A percentile compares a stretch with the other conserved stretches of the same genome.
These are phyloP conservation scores for Channallabes apus DNA, from an alignment of 2,797 vertebrate species.

Conservation along the genomic window DNA sequence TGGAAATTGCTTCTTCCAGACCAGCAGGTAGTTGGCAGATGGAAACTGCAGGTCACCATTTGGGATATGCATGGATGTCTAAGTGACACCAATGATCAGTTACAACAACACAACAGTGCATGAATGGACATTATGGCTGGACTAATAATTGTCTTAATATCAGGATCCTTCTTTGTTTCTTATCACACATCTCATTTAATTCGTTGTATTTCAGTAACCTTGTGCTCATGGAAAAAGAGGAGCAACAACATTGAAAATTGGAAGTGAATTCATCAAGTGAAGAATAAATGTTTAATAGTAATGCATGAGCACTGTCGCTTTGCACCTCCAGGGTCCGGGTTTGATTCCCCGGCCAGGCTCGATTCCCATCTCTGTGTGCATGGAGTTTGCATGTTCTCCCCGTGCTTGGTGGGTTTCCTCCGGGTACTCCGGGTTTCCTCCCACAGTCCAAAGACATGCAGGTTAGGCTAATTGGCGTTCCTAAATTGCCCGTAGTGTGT, in stretches of 20 bases:
- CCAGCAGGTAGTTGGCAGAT: conserved; percentile 22
- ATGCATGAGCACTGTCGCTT: too few species aligned
- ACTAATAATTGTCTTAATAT: background rate
- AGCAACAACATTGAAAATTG: background rate
- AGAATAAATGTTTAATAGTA: background rate
- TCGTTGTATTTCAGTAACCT: background rate
- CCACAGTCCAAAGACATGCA: too few species aligned
- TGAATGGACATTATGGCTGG: background rate
- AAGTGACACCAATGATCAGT: background rate
- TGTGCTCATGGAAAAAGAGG: background rate
- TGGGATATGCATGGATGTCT: background rate
- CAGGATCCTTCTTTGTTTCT: background rate
- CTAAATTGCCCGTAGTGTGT: too few species aligned
- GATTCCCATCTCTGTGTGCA: too few species aligned
- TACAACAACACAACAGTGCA: background rate
- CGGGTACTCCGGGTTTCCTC: too few species aligned
- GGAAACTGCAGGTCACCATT: background rate
- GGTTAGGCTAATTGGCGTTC: too few species aligned
- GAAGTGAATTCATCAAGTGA: background rate
- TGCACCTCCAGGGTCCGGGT: too few species aligned
- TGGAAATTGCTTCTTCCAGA: conserved; percentile 10
- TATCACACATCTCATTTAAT: background rate
- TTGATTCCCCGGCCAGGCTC: too few species aligned
- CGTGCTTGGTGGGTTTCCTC: too few species aligned
- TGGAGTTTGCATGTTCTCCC: too few species aligned